phyloP scores from a whole-genome alignment of 2,797 vertebrate species.

The Fundulus diaphanus region DNA sequence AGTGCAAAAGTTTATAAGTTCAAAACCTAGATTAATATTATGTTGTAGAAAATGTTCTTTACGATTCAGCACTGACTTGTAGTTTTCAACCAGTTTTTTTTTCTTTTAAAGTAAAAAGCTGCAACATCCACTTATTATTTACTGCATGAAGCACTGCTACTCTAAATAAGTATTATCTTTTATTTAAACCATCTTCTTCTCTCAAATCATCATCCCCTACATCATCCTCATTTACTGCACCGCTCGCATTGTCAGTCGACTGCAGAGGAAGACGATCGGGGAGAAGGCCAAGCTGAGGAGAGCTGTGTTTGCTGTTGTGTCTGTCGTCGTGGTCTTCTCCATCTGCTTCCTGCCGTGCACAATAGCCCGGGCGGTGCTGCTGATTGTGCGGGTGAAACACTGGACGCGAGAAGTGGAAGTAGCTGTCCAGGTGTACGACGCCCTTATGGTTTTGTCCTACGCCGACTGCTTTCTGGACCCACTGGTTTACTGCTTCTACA shows the following conservation, averaged over 20 bases:
- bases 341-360: constrained; percentile 77
- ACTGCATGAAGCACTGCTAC: neutral
- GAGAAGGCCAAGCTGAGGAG: constrained; percentile 69
- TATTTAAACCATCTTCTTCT: constrained; percentile 62
- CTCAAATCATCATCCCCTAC: constrained; percentile 77
- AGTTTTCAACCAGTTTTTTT: neutral
- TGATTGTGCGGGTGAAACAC: neutral
- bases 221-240: constrained; percentile 77
- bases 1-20: too few species aligned
- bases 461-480: constrained; percentile 81
- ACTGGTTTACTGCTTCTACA: constrained; percentile 82
- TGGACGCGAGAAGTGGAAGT: neutral
- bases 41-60: too few species aligned
- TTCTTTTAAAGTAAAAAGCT: neutral
- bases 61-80: neutral
- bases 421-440: constrained; percentile 72
- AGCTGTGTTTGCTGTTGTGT: constrained; percentile 59
- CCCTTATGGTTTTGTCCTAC: constrained; percentile 79
- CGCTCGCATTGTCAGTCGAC: constrained; percentile 52
- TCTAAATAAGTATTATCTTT: neutral
- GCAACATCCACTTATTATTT: neutral
- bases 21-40: too few species aligned
- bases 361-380: constrained; percentile 58
- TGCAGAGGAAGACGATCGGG: constrained; percentile 66
- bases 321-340: constrained; percentile 64